Evolutionary conservation across 2,797 vertebrate genomes (phyloP).

Genomic region (Choloepus didactylus): DNA sequence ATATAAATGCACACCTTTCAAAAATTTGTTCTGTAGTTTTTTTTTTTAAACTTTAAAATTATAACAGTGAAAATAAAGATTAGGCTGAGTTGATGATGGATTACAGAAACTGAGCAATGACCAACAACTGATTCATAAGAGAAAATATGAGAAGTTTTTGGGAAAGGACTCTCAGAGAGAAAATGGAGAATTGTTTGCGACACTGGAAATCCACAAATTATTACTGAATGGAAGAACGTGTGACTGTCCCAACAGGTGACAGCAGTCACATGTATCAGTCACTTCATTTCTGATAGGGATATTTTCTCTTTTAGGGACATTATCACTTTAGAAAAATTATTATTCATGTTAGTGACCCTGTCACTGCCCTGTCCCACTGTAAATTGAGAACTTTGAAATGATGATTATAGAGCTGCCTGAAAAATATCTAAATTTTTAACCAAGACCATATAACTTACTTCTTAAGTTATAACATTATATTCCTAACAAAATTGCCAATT

Average conservation of each 20-base stretch:
- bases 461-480: neutral
- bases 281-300: constrained; percentile 31
- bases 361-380: neutral
- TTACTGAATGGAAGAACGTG: neutral
- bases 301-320: neutral
- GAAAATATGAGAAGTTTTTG: neutral
- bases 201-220: neutral
- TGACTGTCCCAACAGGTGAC: neutral
- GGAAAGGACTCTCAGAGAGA: neutral
- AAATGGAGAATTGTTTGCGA: neutral
- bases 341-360: neutral
- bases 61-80: neutral
- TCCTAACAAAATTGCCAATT: constrained; percentile 40
- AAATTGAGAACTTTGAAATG: constrained; percentile 41
- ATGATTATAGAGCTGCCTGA: neutral
- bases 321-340: neutral
- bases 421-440: constrained; percentile 36
- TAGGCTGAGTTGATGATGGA: neutral
- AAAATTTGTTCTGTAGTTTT: neutral
- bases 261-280: neutral
- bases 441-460: constrained; percentile 5
- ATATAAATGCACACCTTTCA: neutral
- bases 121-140: neutral
- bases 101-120: neutral
- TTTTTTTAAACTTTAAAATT: neutral